phyloP scores from a whole-genome alignment of 2,797 vertebrate genomes.

The Danionella dracula region DNA sequence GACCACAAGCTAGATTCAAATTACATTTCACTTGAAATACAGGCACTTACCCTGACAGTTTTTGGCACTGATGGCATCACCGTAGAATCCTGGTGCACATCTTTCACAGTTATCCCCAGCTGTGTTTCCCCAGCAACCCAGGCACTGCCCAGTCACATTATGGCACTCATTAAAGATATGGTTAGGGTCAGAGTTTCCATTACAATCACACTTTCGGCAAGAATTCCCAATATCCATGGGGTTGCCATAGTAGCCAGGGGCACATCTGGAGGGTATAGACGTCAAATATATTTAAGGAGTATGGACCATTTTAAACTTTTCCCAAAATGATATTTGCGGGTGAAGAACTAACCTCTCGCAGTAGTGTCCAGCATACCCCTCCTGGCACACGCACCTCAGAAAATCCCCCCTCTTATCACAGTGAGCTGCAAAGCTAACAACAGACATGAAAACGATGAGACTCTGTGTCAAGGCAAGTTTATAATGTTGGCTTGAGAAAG shows the following conservation, averaged over 20 bases:
- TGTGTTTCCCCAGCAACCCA: constrained; percentile 85
- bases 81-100: constrained; percentile 86
- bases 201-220: constrained; percentile 91
- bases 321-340: background rate
- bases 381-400: constrained; percentile 84
- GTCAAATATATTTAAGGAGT: background rate
- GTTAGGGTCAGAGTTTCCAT: constrained; percentile 93
- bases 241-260: constrained; percentile 93
- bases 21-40: background rate
- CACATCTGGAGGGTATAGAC: constrained; percentile 70
- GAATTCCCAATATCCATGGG: constrained; percentile 77
- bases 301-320: background rate
- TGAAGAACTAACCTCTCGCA: constrained; percentile 85
- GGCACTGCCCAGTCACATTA: constrained; percentile 86
- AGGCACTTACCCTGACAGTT: constrained; percentile 80
- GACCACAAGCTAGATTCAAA: no score
- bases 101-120: constrained; percentile 81
- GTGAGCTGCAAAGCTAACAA: constrained; percentile 82
- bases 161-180: constrained; percentile 93
- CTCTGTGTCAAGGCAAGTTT: no score
- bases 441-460: constrained; percentile 37
- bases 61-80: constrained; percentile 82
- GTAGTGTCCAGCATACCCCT: constrained; percentile 85
- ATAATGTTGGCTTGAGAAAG: no score
- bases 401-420: constrained; percentile 76